A percentile compares a stretch with the other conserved stretches of the same genome.
These are phyloP conservation scores for Holcopasites calliopsidis DNA, from an alignment of 1,140 invertebrate species.

Conservation along the genomic window DNA sequence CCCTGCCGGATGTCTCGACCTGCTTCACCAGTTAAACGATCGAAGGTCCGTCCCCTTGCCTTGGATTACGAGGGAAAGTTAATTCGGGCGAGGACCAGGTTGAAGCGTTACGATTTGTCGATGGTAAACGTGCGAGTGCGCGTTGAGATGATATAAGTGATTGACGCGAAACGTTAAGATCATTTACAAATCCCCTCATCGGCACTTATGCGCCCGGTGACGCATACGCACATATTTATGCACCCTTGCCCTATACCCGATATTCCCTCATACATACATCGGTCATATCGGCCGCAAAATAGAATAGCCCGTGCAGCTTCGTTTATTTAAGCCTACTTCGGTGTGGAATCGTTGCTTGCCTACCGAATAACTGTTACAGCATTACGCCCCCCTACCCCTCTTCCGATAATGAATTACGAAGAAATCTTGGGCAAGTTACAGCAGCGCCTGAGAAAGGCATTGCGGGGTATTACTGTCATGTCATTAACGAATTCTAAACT, in stretches of 20 bases:
- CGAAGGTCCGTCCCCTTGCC: not conserved
- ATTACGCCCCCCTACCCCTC: too few species aligned
- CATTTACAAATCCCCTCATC: conserved; percentile 74
- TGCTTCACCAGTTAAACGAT: conserved; percentile 15
- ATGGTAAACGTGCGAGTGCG: not conserved
- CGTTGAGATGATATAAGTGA: conserved; percentile 68
- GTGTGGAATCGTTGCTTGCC: not conserved
- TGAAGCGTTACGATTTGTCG: not conserved
- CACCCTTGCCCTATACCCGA: conserved; percentile 64
- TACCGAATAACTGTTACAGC: not conserved
- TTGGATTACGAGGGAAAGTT: too few species aligned
- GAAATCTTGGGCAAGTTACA: not conserved
- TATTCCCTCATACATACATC: conserved; percentile 72
- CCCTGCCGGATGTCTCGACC: conserved; percentile 19
- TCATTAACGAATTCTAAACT: too few species aligned
- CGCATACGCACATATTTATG: conserved; percentile 77
- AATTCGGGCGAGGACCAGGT: too few species aligned
- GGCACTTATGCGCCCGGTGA: conserved; percentile 72
- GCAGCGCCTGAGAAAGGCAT: not conserved
- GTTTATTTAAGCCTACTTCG: conserved; percentile 44
- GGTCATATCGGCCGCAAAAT: conserved; percentile 68
- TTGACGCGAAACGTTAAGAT: conserved; percentile 74
- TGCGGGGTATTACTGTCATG: too few species aligned
- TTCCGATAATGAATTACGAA: too few species aligned
- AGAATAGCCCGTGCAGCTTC: conserved; percentile 7